Conservation (phyloP, 2,888 invertebrate species). For the Agelastica alni region DNA sequence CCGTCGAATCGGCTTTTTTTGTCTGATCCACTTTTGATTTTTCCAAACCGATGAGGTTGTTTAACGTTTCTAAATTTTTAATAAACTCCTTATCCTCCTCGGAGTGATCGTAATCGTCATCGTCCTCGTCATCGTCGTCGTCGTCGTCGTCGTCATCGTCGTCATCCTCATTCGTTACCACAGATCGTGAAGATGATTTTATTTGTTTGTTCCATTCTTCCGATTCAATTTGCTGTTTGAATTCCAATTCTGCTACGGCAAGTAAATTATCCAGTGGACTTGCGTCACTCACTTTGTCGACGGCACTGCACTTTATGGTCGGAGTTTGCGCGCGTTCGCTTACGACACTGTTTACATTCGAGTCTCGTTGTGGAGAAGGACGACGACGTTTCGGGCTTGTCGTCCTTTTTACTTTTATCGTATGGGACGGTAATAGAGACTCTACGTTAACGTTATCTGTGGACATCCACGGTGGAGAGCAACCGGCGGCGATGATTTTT, state of each 20-base stretch:
- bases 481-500: slow-evolving; percentile 1
- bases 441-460: slow-evolving; percentile 58
- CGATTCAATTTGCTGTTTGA: slow-evolving; percentile 62
- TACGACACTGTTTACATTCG: slow-evolving; percentile 52
- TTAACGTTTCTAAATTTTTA: slow-evolving; percentile 48
- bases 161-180: too few species aligned
- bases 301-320: slow-evolving; percentile 55
- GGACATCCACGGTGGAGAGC: slow-evolving; percentile 55
- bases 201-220: slow-evolving; percentile 49
- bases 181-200: slow-evolving; percentile 16
- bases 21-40: slow-evolving; percentile 31
- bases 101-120: slow-evolving; percentile 30
- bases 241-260: slow-evolving; percentile 68
- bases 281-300: slow-evolving; percentile 54
- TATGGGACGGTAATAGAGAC: slow-evolving; percentile 66
- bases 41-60: slow-evolving; percentile 47
- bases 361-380: slow-evolving; percentile 38
- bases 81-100: slow-evolving; percentile 41
- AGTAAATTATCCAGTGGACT: slow-evolving; percentile 65
- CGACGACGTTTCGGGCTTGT: slow-evolving; percentile 35
- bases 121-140: slow-evolving; percentile 26
- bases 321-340: slow-evolving; percentile 47
- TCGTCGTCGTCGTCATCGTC: slow-evolving; percentile 5
- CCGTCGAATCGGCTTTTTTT: slow-evolving; percentile 32
- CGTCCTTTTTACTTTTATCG: slow-evolving; percentile 59